Evolutionary conservation across 2,113 vertebrate genomes (phyloP).

Genomic region (Macrotis lagotis): DNA sequence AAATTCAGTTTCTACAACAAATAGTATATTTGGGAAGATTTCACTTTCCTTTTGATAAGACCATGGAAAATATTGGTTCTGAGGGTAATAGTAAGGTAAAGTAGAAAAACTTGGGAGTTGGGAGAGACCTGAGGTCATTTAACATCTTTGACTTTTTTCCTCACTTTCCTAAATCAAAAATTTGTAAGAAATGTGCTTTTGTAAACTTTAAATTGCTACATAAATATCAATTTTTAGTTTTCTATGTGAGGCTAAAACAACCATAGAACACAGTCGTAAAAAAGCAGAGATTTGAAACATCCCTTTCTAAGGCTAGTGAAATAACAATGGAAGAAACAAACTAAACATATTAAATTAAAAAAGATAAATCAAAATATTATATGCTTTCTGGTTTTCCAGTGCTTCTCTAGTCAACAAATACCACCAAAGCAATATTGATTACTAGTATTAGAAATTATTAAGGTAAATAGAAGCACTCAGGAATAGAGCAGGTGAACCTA

Average conservation of each 20-base stretch:
- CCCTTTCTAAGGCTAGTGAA: background rate
- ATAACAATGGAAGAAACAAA: background rate
- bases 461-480: conserved; percentile 18
- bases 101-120: background rate
- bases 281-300: background rate
- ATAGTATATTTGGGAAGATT: background rate
- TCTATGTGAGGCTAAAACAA: background rate
- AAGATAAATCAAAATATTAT: background rate
- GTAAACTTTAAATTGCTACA: background rate
- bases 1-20: conserved; percentile 44
- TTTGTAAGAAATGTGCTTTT: background rate
- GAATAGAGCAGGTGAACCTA: conserved; percentile 20
- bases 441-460: background rate
- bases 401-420: background rate
- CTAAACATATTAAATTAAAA: background rate
- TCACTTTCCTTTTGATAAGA: background rate
- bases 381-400: background rate
- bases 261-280: background rate
- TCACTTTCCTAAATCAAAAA: background rate
- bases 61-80: background rate
- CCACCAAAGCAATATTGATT: background rate
- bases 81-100: background rate
- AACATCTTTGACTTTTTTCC: background rate
- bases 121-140: background rate
- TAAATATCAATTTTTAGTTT: background rate